Evolutionary conservation across 2,888 invertebrate species (phyloP), one percentile per base, ranked within the genome.

Genomic region (Seira musarum): DNA sequence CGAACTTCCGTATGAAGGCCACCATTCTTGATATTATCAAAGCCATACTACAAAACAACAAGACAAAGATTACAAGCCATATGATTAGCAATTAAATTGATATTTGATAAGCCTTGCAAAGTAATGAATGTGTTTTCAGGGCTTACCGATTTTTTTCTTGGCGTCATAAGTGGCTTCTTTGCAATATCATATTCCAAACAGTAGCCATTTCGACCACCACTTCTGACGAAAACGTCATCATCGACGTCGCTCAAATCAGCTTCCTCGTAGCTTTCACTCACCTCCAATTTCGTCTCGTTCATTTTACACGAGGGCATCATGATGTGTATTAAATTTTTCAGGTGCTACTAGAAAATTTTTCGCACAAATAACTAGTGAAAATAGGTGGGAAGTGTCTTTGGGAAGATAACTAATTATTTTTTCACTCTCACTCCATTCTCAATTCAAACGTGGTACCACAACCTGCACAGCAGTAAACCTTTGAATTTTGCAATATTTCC

Each of bases 211-310:
- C 92, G 92, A 0, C 84, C 85, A 19, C 93, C 93, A 89, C 94
- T 93, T 82, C 93, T 90, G 85, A 94, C 93, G 87, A 94, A 94
- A 19, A 94, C 94, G 88, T 94, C 94, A 88, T 94, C 94, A 87
- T 94, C 94, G 15, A 94, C 92, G 88, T 93, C 93, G 85, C 93
- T 90, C 83, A 92, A 91, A 83, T 94, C 94, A 64, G 89, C 89
- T 85, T 93, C 93, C 87, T 87, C 87, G 53, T 87, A 85, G 49
- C 92, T 93, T 88, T 94, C 93, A 82, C 92, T 90, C 63, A 93
- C 91, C 85, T 92, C 92, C 71, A 92, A 90, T 85, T 92, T 91
- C 87, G 91, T 92, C 87, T 84, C 84, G 73, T 86, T 86, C 86
- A 86, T 86, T 68, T 82, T 82, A 70, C 86, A 86, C 8, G 81